Percentiles rank a stretch among this genome's conserved stretches.
These are phyloP conservation scores for Pyrocephalus nanus DNA, from an alignment of 2,797 vertebrate genomes.

Conservation along the genomic window DNA sequence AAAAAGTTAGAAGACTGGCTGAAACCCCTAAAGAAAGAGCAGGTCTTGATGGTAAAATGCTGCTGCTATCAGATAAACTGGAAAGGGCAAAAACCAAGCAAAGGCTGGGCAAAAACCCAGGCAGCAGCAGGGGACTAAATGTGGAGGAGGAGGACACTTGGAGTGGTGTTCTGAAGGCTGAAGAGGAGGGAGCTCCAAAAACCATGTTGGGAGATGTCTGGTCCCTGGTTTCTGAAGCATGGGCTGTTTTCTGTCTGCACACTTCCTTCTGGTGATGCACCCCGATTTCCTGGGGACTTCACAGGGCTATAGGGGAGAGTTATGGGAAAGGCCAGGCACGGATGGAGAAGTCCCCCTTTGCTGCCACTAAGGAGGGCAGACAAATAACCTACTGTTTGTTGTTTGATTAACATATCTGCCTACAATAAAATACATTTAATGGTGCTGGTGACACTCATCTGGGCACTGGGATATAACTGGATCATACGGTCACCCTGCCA, in stretches of 20 bases:
- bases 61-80: background rate
- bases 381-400: background rate
- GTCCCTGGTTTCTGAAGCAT: background rate
- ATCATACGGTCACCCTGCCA: rapidly evolving
- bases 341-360: background rate
- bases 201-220: background rate
- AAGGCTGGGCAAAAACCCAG: background rate
- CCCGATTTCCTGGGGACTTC: background rate
- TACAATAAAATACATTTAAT: background rate
- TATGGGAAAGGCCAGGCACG: background rate
- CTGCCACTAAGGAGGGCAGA: background rate
- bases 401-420: background rate
- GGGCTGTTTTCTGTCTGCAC: background rate
- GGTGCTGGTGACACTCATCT: background rate
- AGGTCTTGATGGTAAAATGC: background rate
- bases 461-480: background rate
- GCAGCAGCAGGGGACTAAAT: background rate
- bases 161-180: background rate
- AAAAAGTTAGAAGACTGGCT: rapidly evolving
- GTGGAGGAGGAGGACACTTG: background rate
- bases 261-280: background rate
- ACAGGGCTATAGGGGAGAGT: background rate
- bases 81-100: background rate
- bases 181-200: background rate
- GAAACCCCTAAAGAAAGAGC: background rate